phyloP scores from a whole-genome alignment of 2,888 invertebrate species.

The Campoletis raptor region DNA sequence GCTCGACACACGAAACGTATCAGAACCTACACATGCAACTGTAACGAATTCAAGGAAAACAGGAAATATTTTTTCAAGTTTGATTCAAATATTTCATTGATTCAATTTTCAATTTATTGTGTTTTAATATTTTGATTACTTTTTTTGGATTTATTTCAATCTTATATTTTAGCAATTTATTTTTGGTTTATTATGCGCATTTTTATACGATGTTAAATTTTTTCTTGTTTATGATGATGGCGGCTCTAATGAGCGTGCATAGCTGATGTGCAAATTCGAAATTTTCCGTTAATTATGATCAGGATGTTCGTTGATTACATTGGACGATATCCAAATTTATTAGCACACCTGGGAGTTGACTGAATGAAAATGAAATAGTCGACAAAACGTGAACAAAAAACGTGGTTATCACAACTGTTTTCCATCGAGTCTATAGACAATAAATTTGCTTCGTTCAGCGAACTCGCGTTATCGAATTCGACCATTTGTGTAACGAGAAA shows the following conservation, averaged over 20 bases:
- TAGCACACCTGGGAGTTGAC: background rate
- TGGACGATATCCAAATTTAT: background rate
- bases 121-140: background rate
- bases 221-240: background rate
- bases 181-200: background rate
- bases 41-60: slow-evolving; percentile 45
- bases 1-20: slow-evolving; percentile 61
- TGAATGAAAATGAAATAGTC: slow-evolving; percentile 2
- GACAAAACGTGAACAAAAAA: background rate
- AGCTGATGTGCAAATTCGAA: background rate
- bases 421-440: background rate
- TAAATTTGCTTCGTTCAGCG: slow-evolving; percentile 12
- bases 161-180: background rate
- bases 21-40: background rate
- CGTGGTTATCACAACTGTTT: slow-evolving; percentile 14
- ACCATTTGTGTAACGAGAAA: slow-evolving; percentile 19
- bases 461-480: slow-evolving; percentile 1
- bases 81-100: slow-evolving; percentile 3
- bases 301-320: background rate
- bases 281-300: background rate
- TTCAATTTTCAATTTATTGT: background rate
- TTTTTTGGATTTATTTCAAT: background rate
- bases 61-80: slow-evolving; percentile 21
- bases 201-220: background rate
- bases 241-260: background rate